phyloP scores from a whole-genome alignment of 2,113 vertebrate species.

The Merops nubicus region DNA sequence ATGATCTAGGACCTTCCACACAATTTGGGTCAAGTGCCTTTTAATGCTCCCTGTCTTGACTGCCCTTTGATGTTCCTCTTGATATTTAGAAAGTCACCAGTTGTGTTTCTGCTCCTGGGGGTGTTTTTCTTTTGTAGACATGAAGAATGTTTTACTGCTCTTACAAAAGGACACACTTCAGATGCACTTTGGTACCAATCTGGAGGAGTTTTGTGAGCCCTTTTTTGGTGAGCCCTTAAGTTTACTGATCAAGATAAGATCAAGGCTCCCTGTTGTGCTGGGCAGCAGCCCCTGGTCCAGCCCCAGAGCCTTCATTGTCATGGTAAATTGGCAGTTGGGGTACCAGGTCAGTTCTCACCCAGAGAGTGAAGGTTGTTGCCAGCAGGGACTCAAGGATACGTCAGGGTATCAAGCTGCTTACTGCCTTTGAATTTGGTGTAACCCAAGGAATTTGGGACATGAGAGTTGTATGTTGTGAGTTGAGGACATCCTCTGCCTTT shows the following conservation, averaged over 20 bases:
- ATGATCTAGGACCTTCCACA: neutral
- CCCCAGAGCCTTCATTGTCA: neutral
- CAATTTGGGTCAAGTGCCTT: neutral
- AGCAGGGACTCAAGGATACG: neutral
- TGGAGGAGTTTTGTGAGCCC: neutral
- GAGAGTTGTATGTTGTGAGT: fast-evolving
- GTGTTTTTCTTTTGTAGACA: neutral
- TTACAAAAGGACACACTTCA: neutral
- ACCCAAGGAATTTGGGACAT: fast-evolving
- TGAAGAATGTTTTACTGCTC: neutral
- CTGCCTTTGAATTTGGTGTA: neutral
- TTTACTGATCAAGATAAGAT: neutral
- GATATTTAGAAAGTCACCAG: neutral
- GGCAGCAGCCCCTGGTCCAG: neutral
- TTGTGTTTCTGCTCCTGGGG: conserved; percentile 22
- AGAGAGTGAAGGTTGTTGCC: neutral
- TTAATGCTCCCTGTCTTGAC: neutral
- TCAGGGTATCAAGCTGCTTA: neutral
- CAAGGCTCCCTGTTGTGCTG: fast-evolving
- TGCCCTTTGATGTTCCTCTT: neutral
- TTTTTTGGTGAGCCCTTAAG: neutral
- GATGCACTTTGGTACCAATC: neutral
- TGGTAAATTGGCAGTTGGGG: neutral
- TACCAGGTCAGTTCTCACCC: neutral
- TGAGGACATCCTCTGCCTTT: neutral